Evolutionary conservation across 2,113 vertebrate genomes (phyloP).

Genomic region (Paraplagusia blochii): DNA sequence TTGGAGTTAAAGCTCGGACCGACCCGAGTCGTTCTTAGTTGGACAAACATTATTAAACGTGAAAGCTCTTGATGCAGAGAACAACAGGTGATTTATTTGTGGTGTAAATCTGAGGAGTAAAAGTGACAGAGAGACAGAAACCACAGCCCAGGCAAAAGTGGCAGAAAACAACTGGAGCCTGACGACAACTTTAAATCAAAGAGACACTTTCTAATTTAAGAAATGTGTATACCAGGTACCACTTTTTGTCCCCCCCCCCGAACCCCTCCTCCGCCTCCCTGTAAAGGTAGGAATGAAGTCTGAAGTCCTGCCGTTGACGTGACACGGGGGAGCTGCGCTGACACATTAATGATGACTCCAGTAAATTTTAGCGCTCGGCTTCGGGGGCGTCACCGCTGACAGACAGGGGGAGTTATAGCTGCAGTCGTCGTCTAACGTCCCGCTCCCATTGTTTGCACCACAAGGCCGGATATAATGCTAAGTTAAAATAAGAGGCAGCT

Average conservation of each 20-base stretch:
- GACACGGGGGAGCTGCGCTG: background rate
- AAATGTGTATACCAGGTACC: background rate
- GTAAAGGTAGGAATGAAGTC: background rate
- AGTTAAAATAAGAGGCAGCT: conserved; percentile 45
- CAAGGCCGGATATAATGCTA: conserved; percentile 21
- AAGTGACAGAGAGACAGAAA: too few relatives aligned
- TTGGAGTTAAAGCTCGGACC: too few relatives aligned
- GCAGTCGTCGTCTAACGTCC: conserved; percentile 7
- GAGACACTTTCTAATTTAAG: background rate
- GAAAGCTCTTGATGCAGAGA: too few relatives aligned
- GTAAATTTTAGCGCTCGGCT: background rate
- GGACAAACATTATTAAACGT: too few relatives aligned
- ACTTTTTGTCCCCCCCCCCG: too few relatives aligned
- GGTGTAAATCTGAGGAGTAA: too few relatives aligned
- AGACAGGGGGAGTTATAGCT: conserved; percentile 30
- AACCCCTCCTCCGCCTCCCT: too few relatives aligned
- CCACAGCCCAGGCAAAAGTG: too few relatives aligned
- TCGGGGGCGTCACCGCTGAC: conserved; percentile 14
- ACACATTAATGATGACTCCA: background rate
- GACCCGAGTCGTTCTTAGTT: too few relatives aligned
- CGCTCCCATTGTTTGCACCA: conserved; percentile 21
- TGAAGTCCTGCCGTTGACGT: background rate
- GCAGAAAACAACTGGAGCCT: too few relatives aligned
- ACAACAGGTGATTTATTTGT: too few relatives aligned
- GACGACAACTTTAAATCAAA: background rate